Evolutionary conservation across 1,140 invertebrate genomes (phyloP), one percentile per base, ranked within the genome.

Genomic region (Drosophila pseudoananassae): DNA sequence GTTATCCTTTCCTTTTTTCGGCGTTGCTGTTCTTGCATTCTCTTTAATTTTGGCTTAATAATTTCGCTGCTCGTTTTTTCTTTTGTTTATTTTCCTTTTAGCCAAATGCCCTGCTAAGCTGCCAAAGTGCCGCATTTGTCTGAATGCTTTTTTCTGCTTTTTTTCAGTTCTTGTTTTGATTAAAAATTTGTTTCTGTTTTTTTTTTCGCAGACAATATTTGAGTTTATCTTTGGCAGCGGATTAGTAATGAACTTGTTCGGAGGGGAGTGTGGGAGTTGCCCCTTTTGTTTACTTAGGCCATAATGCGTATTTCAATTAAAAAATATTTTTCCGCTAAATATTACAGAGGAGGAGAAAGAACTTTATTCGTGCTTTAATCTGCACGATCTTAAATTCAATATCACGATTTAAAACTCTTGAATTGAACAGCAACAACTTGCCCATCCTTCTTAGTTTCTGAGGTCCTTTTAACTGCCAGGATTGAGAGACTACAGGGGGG

Each of bases 1-100:
- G 78, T 88, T 78, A 50, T 81, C 33, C 40, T 55, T 71, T 74
- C 45, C 29, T 51, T 59, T 31, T 61, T 46, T 20, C 17, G 40
- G 6, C n/a, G 43, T 20, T 23, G 7, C 20, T 55, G 17, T 61
- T 66, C 45, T 17, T 59, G 64, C 38, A 63, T 63, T 81, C 74
- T 73, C 54, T 82, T 71, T 87, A 85, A 85, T 87, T 85, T 71
- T 71, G 59, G 70, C 70, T 78, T 78, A 71, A 76, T 82, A 82
- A 87, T 82, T 87, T 71, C 29, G 63, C 64, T 55, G 59, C 53
- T 51, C 69, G 31, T 60, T 58, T 51, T 40, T 31, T 33, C 23
- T 53, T 76, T 88, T 83, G 83, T 88, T 87, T 88, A 73, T 88
- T 87, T 87, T 76, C 75, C 75, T 63, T 87, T 85, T 69, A 60